Conservation (phyloP, 2,888 invertebrate species). For the Abrostola tripartita region DNA sequence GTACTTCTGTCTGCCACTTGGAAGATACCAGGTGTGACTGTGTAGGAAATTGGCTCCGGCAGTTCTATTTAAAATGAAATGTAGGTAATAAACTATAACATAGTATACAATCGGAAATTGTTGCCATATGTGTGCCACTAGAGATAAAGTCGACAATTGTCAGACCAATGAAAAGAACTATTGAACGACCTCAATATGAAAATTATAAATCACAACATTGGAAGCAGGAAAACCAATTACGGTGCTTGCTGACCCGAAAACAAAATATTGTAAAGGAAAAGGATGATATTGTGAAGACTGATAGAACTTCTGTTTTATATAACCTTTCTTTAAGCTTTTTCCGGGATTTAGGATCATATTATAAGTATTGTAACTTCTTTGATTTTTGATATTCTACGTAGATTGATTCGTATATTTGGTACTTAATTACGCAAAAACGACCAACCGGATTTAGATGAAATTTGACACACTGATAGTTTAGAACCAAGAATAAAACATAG, state of each 20-base stretch:
- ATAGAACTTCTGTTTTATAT: conserved; percentile 21
- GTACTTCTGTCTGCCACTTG: too few relatives aligned
- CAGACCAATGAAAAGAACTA: neutral
- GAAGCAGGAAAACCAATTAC: conserved; percentile 42
- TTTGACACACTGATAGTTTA: too few relatives aligned
- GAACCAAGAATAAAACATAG: too few relatives aligned
- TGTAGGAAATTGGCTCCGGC: too few relatives aligned
- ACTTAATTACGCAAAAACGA: neutral
- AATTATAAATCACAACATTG: conserved; percentile 15
- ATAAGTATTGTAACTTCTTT: neutral
- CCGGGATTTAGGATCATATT: neutral
- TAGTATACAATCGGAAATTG: too few relatives aligned
- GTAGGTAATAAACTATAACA: too few relatives aligned
- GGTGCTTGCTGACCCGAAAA: conserved; percentile 28
- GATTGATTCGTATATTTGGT: neutral
- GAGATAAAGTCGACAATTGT: conserved; percentile 3
- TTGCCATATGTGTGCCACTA: neutral
- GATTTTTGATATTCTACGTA: neutral
- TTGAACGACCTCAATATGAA: conserved; percentile 15
- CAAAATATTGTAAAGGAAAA: conserved; percentile 35
- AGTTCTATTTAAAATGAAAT: too few relatives aligned
- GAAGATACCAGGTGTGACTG: too few relatives aligned
- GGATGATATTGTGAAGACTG: conserved; percentile 22
- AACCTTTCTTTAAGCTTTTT: conserved; percentile 19
- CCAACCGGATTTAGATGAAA: too few relatives aligned